Evolutionary conservation across 2,797 vertebrate genomes (phyloP).

Genomic region (Cyclopterus lumpus): DNA sequence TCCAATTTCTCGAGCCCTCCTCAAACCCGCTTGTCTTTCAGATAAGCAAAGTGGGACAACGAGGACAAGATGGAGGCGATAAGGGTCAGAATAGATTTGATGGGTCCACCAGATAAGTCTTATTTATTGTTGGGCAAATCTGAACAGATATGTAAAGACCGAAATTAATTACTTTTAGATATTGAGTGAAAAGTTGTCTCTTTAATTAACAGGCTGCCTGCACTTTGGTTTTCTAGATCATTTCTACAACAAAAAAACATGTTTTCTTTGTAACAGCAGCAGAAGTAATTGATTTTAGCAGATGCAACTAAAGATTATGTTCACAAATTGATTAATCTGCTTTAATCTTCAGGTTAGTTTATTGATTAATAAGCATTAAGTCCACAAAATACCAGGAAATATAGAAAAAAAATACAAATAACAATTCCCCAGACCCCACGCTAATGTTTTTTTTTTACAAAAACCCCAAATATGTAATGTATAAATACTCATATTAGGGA

Average conservation of each 20-base stretch:
- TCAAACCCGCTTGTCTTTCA: slow-evolving; percentile 51
- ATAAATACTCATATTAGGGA: background rate
- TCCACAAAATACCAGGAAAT: background rate
- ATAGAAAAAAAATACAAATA: background rate
- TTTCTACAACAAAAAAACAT: background rate
- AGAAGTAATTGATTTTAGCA: background rate
- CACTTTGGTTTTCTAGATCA: background rate
- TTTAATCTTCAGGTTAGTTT: background rate
- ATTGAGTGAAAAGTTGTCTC: too few species aligned
- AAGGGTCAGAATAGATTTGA: slow-evolving; percentile 54
- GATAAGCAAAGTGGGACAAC: slow-evolving; percentile 73
- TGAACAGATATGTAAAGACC: background rate
- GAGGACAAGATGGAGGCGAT: slow-evolving; percentile 75
- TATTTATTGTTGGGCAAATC: slow-evolving; percentile 2
- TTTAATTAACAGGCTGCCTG: background rate
- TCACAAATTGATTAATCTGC: background rate
- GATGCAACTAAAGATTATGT: background rate
- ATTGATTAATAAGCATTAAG: background rate
- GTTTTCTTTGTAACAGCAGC: background rate
- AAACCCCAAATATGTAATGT: background rate
- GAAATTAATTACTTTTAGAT: background rate
- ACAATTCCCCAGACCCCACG: background rate
- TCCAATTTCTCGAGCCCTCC: slow-evolving; percentile 78
- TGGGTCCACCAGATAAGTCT: slow-evolving; percentile 32
- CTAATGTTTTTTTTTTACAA: background rate